Evolutionary conservation across 64 coral and sea anemone species (phyloP).

Genomic region (Hydrozoanthus tunicans): DNA sequence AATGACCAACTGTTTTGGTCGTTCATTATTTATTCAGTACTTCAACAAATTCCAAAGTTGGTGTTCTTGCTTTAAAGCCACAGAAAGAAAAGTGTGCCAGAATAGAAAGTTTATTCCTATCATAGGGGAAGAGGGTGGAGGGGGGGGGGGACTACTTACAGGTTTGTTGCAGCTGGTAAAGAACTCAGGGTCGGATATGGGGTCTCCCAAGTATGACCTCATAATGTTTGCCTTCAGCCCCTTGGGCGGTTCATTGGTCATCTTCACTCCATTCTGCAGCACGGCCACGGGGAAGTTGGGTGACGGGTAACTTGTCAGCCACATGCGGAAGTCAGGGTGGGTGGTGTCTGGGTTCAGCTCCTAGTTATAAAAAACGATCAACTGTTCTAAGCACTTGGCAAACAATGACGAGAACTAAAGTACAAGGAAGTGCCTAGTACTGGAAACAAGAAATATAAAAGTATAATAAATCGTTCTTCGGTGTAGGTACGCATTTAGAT

Average conservation of each 20-base stretch:
- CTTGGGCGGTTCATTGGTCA: slow-evolving; percentile 98
- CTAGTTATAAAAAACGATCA: slow-evolving; percentile 25
- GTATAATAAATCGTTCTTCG: too few species aligned
- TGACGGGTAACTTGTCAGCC: slow-evolving; percentile 97
- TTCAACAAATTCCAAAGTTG: too few species aligned
- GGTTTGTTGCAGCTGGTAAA: slow-evolving; percentile 93
- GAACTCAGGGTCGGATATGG: slow-evolving; percentile 98
- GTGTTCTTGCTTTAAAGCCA: not conserved
- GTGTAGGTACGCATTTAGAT: too few species aligned
- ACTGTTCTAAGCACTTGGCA: not conserved
- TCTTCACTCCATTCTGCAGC: slow-evolving; percentile 99
- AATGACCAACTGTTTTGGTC: too few species aligned
- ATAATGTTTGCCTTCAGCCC: slow-evolving; percentile 89
- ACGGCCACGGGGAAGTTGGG: slow-evolving; percentile 98
- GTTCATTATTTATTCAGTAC: too few species aligned
- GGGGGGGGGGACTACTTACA: slow-evolving; percentile 50
- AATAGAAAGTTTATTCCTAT: not conserved
- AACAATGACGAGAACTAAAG: too few species aligned
- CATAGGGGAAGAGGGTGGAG: not conserved
- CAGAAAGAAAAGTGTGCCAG: not conserved
- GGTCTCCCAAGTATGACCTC: slow-evolving; percentile 91
- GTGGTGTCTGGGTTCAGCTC: slow-evolving; percentile 95
- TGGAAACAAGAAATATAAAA: too few species aligned
- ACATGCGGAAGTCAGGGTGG: slow-evolving; percentile 97
- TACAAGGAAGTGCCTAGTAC: too few species aligned